These are phyloP conservation scores for Eilema depressum DNA, from an alignment of 2,888 invertebrate genomes.

Conservation along the genomic window DNA sequence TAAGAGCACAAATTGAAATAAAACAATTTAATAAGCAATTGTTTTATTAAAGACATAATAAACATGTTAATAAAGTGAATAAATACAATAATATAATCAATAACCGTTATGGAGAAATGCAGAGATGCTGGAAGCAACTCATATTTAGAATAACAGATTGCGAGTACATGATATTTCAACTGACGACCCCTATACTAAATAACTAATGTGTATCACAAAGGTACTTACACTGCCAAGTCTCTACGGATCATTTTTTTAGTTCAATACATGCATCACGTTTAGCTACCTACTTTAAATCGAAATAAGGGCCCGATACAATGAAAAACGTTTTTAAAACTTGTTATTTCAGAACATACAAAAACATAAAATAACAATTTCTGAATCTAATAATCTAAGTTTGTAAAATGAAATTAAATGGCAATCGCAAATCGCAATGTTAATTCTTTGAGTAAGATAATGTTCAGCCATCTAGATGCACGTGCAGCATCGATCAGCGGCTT, in stretches of 20 bases:
- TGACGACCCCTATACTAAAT: conserved; percentile 72
- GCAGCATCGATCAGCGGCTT: no score
- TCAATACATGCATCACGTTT: conserved; percentile 28
- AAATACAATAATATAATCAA: conserved; percentile 80
- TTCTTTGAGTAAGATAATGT: no score
- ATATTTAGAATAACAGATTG: conserved; percentile 65
- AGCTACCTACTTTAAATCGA: conserved; percentile 36
- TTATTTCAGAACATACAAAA: conserved; percentile 29
- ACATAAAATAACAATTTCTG: not conserved
- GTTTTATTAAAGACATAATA: conserved; percentile 87
- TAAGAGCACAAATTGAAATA: conserved; percentile 43
- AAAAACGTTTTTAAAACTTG: not conserved
- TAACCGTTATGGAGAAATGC: conserved; percentile 74
- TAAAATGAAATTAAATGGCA: no score
- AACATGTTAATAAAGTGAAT: conserved; percentile 86
- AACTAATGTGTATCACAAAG: conserved; percentile 82
- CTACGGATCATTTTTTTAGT: conserved; percentile 58
- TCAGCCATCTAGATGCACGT: no score
- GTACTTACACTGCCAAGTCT: conserved; percentile 73
- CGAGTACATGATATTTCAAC: conserved; percentile 64
- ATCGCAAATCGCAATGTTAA: no score
- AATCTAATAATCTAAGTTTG: no score
- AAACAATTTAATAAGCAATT: conserved; percentile 78
- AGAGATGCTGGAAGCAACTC: conserved; percentile 71
- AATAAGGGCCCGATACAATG: not conserved